Base-by-base conservation (phyloP, 1,140 invertebrate species). In the Halictus rubicundus region DNA sequence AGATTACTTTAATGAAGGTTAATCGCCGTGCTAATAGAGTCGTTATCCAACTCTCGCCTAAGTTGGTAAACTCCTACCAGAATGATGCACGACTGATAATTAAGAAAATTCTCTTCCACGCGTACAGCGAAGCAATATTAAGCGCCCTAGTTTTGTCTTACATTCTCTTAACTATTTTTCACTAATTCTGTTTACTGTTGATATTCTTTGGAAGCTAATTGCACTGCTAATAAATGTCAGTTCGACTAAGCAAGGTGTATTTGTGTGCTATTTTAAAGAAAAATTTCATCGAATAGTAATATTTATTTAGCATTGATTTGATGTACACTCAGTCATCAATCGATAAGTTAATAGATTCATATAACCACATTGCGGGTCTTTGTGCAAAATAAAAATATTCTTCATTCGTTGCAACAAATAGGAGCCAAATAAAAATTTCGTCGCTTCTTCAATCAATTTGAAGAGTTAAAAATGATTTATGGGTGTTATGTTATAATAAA, bases 41-140 rank as follows among this genome's bases (percentile, higher is more conserved):
- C 57, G 21, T 60, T 25, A 60, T n/a, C 57, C 23, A n/a, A 25
- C n/a, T 60, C 57, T 25, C 57, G 57, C 9, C 9, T 8, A 60
- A 60, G 57, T 60, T 60, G 23, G 57, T 25, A 60, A 60, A 60
- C 57, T 23, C 57, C 23, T 8, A n/a, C 57, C 57, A 12, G 57
- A 25, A n/a, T 60, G 57, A 60, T 60, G 57, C 23, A 23, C 57
- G 57, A 23, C 57, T 60, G 21, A 60, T 60, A 25, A 60, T 60
- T 60, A 60, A 60, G 57, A 12, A 60, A 60, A 60, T 60, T 25
- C 21, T 60, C 57, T 21, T 60, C n/a, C 10, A 12, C 57, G 6
- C 54, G 57, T 25, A 60, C 57, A 60, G 23, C 12, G n/a, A 60
- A 60, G 57, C 23, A n/a, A 60, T 60, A 60, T 60, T 23, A 60